Evolutionary conservation across 1,140 invertebrate genomes (phyloP).

Genomic region (Drosophila albomicans): DNA sequence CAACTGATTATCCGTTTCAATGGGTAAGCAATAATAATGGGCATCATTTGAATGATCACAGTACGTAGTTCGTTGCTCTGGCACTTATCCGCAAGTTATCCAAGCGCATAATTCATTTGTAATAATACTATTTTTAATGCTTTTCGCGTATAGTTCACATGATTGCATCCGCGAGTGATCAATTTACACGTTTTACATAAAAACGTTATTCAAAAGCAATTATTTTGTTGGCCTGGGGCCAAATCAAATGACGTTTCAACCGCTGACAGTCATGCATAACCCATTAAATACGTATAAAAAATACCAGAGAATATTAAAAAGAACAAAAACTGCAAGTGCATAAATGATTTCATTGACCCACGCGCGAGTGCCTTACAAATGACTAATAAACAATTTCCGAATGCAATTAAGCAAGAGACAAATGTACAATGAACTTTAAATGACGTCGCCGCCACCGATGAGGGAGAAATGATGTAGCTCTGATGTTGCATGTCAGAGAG

Average conservation of each 20-base stretch:
- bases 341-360: constrained; percentile 78
- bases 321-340: constrained; percentile 57
- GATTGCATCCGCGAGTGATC: constrained; percentile 33
- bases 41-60: not conserved
- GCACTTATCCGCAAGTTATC: not conserved
- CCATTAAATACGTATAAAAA: constrained; percentile 42
- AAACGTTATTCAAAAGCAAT: constrained; percentile 34
- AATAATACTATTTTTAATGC: not conserved
- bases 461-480: constrained; percentile 22
- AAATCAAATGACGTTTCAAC: constrained; percentile 63
- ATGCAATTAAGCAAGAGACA: constrained; percentile 66
- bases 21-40: not conserved
- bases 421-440: constrained; percentile 74
- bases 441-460: constrained; percentile 23
- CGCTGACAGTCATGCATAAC: constrained; percentile 28
- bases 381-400: constrained; percentile 80
- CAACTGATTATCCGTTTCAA: not conserved
- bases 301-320: constrained; percentile 18
- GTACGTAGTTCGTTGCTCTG: not conserved
- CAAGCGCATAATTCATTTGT: constrained; percentile 18
- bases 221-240: constrained; percentile 54
- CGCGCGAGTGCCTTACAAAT: constrained; percentile 51
- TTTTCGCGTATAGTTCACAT: constrained; percentile 1
- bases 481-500: constrained; percentile 35
- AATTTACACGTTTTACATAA: constrained; percentile 12